These are phyloP conservation scores for Polyploca ridens DNA, from an alignment of 2,888 invertebrate species.

Conservation along the genomic window DNA sequence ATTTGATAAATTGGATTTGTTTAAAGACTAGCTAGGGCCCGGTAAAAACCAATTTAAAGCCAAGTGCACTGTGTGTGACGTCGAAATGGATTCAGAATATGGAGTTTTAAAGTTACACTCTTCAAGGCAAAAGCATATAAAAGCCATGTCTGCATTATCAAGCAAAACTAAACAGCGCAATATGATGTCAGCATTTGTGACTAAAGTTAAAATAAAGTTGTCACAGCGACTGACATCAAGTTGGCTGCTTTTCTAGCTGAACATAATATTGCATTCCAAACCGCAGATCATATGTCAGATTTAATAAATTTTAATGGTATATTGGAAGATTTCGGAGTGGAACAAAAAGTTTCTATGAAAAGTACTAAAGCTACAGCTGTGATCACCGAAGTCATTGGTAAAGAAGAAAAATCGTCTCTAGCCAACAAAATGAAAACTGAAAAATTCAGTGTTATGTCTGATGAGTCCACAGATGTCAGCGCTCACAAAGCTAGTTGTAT, in stretches of 20 bases:
- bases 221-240: too few species aligned
- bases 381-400: slow-evolving; percentile 16
- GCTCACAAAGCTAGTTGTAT: slow-evolving; percentile 19
- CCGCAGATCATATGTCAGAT: slow-evolving; percentile 24
- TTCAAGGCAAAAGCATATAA: too few species aligned
- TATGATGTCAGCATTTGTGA: too few species aligned
- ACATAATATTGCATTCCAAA: slow-evolving; percentile 23
- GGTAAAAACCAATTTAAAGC: too few species aligned
- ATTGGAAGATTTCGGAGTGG: slow-evolving; percentile 19
- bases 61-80: too few species aligned
- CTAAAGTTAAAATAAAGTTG: too few species aligned
- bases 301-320: slow-evolving; percentile 8
- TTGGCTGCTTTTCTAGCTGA: slow-evolving; percentile 26
- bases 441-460: slow-evolving; percentile 22
- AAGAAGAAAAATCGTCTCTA: neutral
- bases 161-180: too few species aligned
- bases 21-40: too few species aligned
- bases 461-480: slow-evolving; percentile 24
- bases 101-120: too few species aligned
- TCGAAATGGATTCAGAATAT: too few species aligned
- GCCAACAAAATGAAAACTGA: slow-evolving; percentile 15
- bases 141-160: too few species aligned
- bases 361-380: slow-evolving; percentile 19
- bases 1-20: too few species aligned
- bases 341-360: slow-evolving; percentile 21